Conservation (phyloP, 2,113 vertebrate genomes). For the Stegostoma tigrinum region DNA sequence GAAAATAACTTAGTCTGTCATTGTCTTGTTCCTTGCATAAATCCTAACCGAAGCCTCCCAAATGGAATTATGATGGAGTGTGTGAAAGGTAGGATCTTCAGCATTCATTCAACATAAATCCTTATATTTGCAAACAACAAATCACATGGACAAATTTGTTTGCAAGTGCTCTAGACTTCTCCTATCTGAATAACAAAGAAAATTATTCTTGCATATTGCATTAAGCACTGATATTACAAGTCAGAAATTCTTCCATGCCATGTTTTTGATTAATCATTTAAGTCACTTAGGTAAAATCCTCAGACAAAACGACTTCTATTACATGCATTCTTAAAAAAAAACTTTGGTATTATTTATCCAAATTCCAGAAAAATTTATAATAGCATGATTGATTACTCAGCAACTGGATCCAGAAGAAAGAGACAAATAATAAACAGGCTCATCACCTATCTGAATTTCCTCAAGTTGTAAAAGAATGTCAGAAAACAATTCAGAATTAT, state of each 20-base stretch:
- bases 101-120: background rate
- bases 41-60: too few species aligned
- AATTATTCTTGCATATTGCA: background rate
- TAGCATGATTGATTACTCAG: background rate
- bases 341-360: background rate
- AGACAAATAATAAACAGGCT: background rate
- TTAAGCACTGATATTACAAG: background rate
- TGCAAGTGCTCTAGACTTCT: background rate
- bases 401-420: background rate
- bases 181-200: background rate
- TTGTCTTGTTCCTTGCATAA: background rate
- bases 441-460: background rate
- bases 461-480: background rate
- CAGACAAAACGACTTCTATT: background rate
- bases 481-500: background rate
- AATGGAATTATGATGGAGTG: too few species aligned
- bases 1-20: background rate
- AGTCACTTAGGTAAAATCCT: slow-evolving; percentile 53
- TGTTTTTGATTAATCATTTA: slow-evolving; percentile 2
- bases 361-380: background rate
- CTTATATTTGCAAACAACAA: background rate
- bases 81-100: too few species aligned
- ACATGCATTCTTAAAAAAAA: background rate
- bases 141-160: background rate
- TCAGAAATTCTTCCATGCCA: background rate